phyloP scores from a whole-genome alignment of 1,140 invertebrate genomes.

The Habropoda laboriosa region DNA sequence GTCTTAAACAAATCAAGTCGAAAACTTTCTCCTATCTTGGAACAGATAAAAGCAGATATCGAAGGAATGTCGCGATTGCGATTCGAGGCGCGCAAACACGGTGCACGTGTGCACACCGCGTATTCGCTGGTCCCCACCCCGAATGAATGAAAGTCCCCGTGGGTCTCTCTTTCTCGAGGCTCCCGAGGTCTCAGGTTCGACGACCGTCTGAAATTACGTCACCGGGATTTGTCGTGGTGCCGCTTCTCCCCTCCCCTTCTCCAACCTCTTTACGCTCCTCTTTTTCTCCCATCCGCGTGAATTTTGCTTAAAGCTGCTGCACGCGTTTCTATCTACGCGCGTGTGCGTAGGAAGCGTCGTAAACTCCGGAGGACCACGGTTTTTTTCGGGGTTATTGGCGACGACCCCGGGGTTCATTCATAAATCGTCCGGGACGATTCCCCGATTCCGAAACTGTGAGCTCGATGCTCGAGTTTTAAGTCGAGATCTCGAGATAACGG shows the following conservation, averaged over 20 bases:
- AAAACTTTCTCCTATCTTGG: constrained; percentile 4
- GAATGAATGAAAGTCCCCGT: constrained; percentile 65
- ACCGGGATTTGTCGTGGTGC: constrained; percentile 52
- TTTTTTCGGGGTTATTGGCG: constrained; percentile 20
- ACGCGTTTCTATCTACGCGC: background rate
- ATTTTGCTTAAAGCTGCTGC: constrained; percentile 32
- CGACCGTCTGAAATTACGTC: constrained; percentile 69
- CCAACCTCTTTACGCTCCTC: background rate
- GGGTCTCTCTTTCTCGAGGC: constrained; percentile 21
- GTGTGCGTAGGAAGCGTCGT: constrained; percentile 20
- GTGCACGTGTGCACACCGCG: constrained; percentile 3
- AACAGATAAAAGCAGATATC: background rate
- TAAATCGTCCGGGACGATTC: constrained; percentile 58
- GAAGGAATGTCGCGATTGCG: constrained; percentile 31
- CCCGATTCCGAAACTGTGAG: constrained; percentile 37
- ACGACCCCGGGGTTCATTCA: constrained; percentile 59
- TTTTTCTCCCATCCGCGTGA: constrained; percentile 12
- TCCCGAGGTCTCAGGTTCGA: constrained; percentile 63
- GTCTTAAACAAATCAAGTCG: no score
- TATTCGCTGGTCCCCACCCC: constrained; percentile 45
- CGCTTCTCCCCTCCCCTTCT: background rate
- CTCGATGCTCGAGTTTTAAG: constrained; percentile 64
- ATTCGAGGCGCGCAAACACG: constrained; percentile 12
- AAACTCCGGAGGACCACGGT: constrained; percentile 19
- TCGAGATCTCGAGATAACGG: constrained; percentile 60